These are phyloP conservation scores for Agriotes lineatus DNA, from an alignment of 2,888 invertebrate species.

Conservation along the genomic window DNA sequence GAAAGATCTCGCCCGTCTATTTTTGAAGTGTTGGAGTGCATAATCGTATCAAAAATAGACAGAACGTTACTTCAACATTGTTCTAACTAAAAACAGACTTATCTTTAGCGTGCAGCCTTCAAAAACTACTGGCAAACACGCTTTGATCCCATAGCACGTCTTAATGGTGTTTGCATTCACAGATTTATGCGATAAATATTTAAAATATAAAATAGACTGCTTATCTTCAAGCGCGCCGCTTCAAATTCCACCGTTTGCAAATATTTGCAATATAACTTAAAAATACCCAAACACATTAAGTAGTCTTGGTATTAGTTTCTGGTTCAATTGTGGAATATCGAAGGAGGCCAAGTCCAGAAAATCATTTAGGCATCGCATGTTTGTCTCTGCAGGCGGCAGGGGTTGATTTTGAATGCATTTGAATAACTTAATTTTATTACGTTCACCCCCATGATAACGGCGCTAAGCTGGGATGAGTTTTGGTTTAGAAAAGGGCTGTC, in stretches of 20 bases:
- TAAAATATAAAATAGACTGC: slow-evolving; percentile 23
- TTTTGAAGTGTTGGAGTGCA: too few relatives aligned
- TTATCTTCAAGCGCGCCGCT: slow-evolving; percentile 31
- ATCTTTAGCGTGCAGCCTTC: slow-evolving; percentile 18
- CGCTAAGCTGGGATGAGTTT: slow-evolving; percentile 5
- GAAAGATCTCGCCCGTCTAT: too few relatives aligned
- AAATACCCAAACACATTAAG: slow-evolving; percentile 23
- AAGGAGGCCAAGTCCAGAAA: not conserved
- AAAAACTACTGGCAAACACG: slow-evolving; percentile 29
- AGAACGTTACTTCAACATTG: not conserved
- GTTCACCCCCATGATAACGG: slow-evolving; percentile 12
- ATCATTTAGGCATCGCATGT: slow-evolving; percentile 36
- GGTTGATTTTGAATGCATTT: slow-evolving; percentile 44
- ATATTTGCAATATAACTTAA: slow-evolving; percentile 39
- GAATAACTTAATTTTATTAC: slow-evolving; percentile 43
- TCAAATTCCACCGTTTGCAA: slow-evolving; percentile 30
- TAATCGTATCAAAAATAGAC: too few relatives aligned
- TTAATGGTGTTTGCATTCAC: slow-evolving; percentile 28
- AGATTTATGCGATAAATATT: slow-evolving; percentile 38
- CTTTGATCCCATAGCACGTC: slow-evolving; percentile 36
- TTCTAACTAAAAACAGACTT: not conserved
- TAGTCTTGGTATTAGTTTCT: not conserved
- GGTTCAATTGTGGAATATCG: slow-evolving; percentile 1
- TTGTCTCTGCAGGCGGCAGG: slow-evolving; percentile 14
- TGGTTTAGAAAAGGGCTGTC: not conserved